Percentiles rank a stretch among this genome's conserved stretches.
Conservation (phyloP, 2,113 vertebrate species). For the Nasalis larvatus region DNA sequence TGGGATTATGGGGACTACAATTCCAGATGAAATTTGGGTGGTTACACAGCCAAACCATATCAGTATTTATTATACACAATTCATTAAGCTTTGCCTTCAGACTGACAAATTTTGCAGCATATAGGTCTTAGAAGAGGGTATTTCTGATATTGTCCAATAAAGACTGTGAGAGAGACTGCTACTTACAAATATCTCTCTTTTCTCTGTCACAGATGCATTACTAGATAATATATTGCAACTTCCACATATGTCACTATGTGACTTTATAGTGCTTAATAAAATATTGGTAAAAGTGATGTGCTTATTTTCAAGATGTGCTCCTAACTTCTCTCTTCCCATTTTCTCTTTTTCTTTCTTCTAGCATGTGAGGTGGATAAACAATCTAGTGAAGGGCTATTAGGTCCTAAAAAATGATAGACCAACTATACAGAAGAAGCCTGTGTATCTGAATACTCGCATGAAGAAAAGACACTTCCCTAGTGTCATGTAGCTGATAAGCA, state of each 20-base stretch:
- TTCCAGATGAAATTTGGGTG: too few species aligned
- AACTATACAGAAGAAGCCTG: background rate
- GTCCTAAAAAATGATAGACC: background rate
- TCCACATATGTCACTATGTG: background rate
- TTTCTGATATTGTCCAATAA: background rate
- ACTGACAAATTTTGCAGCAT: background rate
- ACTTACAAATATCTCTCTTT: background rate
- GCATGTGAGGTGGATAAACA: too few species aligned
- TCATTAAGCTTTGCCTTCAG: background rate
- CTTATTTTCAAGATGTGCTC: background rate
- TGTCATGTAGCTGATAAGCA: background rate
- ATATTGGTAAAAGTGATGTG: background rate
- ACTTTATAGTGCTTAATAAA: background rate
- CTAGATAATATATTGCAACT: background rate
- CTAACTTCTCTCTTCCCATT: background rate
- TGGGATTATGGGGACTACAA: too few species aligned
- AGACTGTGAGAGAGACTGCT: background rate
- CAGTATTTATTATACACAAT: background rate
- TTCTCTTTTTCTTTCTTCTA: background rate
- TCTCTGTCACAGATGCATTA: background rate
- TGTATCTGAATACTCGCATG: background rate
- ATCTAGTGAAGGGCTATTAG: background rate
- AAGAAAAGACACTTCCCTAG: background rate
- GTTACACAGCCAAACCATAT: too few species aligned
- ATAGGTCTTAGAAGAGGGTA: background rate